phyloP scores from a whole-genome alignment of 2,797 vertebrate genomes.

The Micromesistius poutassou region DNA sequence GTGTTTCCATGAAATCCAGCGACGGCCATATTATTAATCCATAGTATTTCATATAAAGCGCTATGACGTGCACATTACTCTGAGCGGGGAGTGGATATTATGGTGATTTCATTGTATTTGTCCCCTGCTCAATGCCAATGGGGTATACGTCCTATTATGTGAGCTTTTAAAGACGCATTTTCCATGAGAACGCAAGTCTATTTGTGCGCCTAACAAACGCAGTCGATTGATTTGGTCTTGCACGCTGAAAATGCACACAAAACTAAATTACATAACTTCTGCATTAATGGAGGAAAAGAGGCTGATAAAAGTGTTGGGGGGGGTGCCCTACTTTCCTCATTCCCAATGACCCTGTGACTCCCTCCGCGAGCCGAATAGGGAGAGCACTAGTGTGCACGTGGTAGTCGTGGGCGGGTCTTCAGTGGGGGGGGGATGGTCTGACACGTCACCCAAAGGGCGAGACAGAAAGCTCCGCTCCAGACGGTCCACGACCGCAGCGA shows the following conservation, averaged over 20 bases:
- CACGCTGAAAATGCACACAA: constrained; percentile 1
- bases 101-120: too few species aligned
- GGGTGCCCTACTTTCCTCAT: constrained; percentile 60
- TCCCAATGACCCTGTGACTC: constrained; percentile 58
- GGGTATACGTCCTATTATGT: not conserved
- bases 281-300: constrained; percentile 40
- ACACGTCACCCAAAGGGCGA: constrained; percentile 76
- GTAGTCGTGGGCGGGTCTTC: constrained; percentile 58
- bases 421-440: constrained; percentile 51
- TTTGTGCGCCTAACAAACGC: constrained; percentile 23
- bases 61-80: not conserved
- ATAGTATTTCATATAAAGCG: not conserved
- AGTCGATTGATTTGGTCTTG: not conserved
- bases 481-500: constrained; percentile 11
- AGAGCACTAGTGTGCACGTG: constrained; percentile 72
- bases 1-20: constrained; percentile 66
- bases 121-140: not conserved
- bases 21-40: constrained; percentile 52
- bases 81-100: too few species aligned
- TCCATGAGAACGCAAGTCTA: too few species aligned
- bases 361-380: constrained; percentile 53
- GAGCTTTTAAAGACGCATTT: not conserved
- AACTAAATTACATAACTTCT: constrained; percentile 70
- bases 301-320: constrained; percentile 15
- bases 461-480: constrained; percentile 30